Conservation (phyloP, 2,888 invertebrate genomes). For the Eulithis testata region DNA sequence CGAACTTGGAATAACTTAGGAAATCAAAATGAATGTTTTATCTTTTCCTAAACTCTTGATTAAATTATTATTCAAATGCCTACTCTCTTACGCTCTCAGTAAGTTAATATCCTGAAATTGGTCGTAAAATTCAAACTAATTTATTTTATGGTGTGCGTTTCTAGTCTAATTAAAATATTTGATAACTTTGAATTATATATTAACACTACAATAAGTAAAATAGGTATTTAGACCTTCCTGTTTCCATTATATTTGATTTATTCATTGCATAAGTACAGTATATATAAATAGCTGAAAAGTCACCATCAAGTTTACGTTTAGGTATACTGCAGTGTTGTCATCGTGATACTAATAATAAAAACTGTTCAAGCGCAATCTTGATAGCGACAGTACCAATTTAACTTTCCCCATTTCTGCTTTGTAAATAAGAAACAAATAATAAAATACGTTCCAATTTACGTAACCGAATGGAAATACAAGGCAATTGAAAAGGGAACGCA, state of each 20-base stretch:
- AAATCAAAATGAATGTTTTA: too few relatives aligned
- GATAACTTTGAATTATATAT: too few relatives aligned
- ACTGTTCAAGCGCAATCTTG: constrained; percentile 15
- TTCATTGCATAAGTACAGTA: too few relatives aligned
- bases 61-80: constrained; percentile 31
- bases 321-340: too few relatives aligned
- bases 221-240: too few relatives aligned
- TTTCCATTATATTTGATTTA: too few relatives aligned
- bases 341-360: not conserved
- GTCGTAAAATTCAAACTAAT: constrained; percentile 27
- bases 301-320: too few relatives aligned
- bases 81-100: not conserved
- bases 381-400: constrained; percentile 31
- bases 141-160: constrained; percentile 7
- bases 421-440: constrained; percentile 19
- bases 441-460: constrained; percentile 37
- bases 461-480: constrained; percentile 39
- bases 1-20: too few relatives aligned
- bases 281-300: too few relatives aligned
- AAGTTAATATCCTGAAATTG: constrained; percentile 29
- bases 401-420: constrained; percentile 1
- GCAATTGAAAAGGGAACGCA: constrained; percentile 44
- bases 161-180: too few relatives aligned
- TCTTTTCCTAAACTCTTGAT: constrained; percentile 17
- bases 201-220: too few relatives aligned